Percentiles rank a stretch among this genome's conserved stretches.
phyloP scores from a whole-genome alignment of 2,888 invertebrate species.

The Pterostichus niger region DNA sequence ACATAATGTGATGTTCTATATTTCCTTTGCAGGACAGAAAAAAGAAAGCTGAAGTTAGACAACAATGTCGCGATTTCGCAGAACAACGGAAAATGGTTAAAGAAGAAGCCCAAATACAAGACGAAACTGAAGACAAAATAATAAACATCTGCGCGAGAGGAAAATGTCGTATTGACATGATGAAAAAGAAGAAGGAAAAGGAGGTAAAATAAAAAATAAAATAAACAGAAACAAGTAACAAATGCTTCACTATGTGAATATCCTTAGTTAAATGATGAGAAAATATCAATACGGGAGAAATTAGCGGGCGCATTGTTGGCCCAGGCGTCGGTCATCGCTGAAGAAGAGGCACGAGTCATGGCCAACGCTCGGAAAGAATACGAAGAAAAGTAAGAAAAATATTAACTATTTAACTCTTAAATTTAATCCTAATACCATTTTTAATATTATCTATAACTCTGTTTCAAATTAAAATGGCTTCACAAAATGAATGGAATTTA shows the following conservation, averaged over 20 bases:
- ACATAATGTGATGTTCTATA: slow-evolving; percentile 12
- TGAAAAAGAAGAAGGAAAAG: slow-evolving; percentile 75
- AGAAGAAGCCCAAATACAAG: slow-evolving; percentile 47
- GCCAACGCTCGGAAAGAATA: slow-evolving; percentile 79
- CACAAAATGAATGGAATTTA: too few relatives aligned
- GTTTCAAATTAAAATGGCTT: too few relatives aligned
- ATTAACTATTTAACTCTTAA: too few relatives aligned
- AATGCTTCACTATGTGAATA: background rate
- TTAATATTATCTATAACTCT: too few relatives aligned
- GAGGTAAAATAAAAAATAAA: slow-evolving; percentile 71
- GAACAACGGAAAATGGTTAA: slow-evolving; percentile 27
- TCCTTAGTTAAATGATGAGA: slow-evolving; percentile 75
- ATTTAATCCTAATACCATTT: too few relatives aligned
- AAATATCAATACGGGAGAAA: slow-evolving; percentile 76
- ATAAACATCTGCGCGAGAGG: slow-evolving; percentile 77
- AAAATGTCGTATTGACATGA: slow-evolving; percentile 76
- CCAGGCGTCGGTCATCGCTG: slow-evolving; percentile 75
- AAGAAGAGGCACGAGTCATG: slow-evolving; percentile 77
- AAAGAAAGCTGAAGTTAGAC: slow-evolving; percentile 70
- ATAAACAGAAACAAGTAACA: background rate
- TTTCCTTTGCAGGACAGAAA: slow-evolving; percentile 71
- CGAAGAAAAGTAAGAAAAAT: slow-evolving; percentile 74
- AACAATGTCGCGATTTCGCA: slow-evolving; percentile 71
- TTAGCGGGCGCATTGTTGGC: slow-evolving; percentile 77
- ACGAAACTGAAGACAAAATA: slow-evolving; percentile 72